phyloP scores from a whole-genome alignment of 1,140 invertebrate genomes.

The Latrodectus geometricus region DNA sequence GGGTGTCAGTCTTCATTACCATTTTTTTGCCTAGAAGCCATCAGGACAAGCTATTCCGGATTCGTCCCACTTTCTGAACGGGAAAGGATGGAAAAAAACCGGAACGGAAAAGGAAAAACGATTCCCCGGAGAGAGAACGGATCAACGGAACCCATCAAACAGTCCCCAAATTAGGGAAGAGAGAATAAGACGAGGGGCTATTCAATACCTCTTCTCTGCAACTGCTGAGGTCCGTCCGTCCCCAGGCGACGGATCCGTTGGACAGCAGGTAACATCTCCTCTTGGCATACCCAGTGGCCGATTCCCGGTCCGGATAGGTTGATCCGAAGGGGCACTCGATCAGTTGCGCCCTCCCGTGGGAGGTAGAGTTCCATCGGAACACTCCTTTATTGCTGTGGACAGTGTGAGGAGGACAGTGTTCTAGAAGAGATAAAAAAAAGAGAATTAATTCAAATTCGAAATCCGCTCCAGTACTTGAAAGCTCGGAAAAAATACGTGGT shows the following conservation, averaged over 20 bases:
- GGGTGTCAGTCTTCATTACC: too few relatives aligned
- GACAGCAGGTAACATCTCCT: conserved; percentile 61
- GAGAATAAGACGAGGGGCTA: not conserved
- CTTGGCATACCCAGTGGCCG: conserved; percentile 49
- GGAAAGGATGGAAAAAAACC: too few relatives aligned
- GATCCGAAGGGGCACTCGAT: conserved; percentile 65
- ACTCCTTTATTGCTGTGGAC: conserved; percentile 64
- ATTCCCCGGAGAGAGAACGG: not conserved
- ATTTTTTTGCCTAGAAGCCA: too few relatives aligned
- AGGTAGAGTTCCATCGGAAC: conserved; percentile 66
- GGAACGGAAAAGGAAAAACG: not conserved
- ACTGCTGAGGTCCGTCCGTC: conserved; percentile 28
- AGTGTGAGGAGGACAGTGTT: conserved; percentile 64
- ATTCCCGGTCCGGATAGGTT: conserved; percentile 31
- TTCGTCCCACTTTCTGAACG: too few relatives aligned
- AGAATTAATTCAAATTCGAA: conserved; percentile 12
- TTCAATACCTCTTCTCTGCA: conserved; percentile 64
- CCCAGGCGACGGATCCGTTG: conserved; percentile 61
- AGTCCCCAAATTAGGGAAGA: not conserved
- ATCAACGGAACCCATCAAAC: not conserved
- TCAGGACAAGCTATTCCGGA: too few relatives aligned
- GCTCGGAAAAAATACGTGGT: not conserved
- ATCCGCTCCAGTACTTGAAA: not conserved
- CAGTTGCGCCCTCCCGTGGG: conserved; percentile 63
- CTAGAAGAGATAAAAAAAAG: conserved; percentile 60